phyloP scores from a whole-genome alignment of 2,888 invertebrate species.

The Papilio gigon region DNA sequence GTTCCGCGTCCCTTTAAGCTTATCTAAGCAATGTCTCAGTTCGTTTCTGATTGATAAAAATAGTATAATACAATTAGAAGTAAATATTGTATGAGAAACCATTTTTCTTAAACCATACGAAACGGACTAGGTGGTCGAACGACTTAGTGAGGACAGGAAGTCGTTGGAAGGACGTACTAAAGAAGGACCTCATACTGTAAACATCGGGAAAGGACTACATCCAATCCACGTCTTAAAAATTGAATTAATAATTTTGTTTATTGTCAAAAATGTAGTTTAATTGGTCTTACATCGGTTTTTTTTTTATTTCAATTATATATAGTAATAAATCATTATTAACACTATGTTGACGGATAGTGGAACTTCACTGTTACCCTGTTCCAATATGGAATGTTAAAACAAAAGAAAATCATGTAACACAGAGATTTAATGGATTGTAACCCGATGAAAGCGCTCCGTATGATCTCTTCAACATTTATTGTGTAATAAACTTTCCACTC shows the following conservation, averaged over 20 bases:
- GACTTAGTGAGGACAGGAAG: too few relatives aligned
- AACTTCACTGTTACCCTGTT: neutral
- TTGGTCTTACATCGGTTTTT: too few relatives aligned
- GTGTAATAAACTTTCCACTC: constrained; percentile 33
- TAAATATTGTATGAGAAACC: too few relatives aligned
- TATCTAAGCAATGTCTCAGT: constrained; percentile 52
- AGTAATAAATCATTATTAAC: too few relatives aligned
- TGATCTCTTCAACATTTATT: constrained; percentile 34
- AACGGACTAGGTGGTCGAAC: too few relatives aligned
- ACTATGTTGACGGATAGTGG: neutral
- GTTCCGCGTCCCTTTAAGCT: constrained; percentile 74
- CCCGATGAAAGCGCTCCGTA: constrained; percentile 25
- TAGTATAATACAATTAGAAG: neutral
- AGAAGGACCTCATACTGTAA: too few relatives aligned
- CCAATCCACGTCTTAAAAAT: too few relatives aligned
- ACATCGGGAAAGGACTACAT: too few relatives aligned
- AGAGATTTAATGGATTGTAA: constrained; percentile 19
- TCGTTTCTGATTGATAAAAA: constrained; percentile 64
- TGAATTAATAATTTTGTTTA: too few relatives aligned
- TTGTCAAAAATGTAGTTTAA: too few relatives aligned
- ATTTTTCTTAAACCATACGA: neutral
- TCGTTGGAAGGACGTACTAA: too few relatives aligned
- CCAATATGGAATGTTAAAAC: constrained; percentile 36
- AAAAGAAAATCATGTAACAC: constrained; percentile 9
- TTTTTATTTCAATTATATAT: too few relatives aligned